These are phyloP conservation scores for Bellardia bayeri DNA, from an alignment of 2,888 invertebrate species.

Conservation along the genomic window DNA sequence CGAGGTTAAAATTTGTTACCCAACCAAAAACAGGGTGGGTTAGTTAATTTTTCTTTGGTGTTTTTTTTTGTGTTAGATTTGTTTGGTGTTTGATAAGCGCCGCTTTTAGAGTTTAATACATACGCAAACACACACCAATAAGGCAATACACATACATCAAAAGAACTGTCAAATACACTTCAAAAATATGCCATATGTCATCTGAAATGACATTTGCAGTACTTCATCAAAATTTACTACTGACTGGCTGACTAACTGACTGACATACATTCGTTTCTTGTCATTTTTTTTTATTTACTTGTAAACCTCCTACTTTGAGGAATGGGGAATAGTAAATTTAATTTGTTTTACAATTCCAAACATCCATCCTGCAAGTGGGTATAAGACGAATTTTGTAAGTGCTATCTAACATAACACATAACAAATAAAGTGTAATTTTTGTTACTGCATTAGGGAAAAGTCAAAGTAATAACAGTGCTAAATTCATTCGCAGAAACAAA, in stretches of 20 bases:
- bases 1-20: slow-evolving; percentile 12
- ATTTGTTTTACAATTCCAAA: slow-evolving; percentile 33
- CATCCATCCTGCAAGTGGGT: background rate
- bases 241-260: slow-evolving; percentile 39
- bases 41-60: slow-evolving; percentile 39
- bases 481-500: too few species aligned
- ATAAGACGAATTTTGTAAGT: background rate
- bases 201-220: slow-evolving; percentile 70
- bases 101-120: slow-evolving; percentile 40
- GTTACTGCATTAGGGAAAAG: too few species aligned
- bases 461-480: too few species aligned
- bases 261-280: slow-evolving; percentile 9
- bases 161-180: slow-evolving; percentile 71
- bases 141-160: slow-evolving; percentile 47
- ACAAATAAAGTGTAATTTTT: too few species aligned
- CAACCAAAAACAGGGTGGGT: slow-evolving; percentile 58
- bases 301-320: background rate
- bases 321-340: slow-evolving; percentile 29
- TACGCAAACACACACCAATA: slow-evolving; percentile 3
- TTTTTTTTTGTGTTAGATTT: background rate
- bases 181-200: slow-evolving; percentile 71
- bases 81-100: slow-evolving; percentile 46
- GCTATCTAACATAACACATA: background rate
- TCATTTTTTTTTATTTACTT: background rate
- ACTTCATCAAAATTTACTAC: slow-evolving; percentile 31